Percentiles rank a stretch among this genome's conserved stretches.
Conservation (phyloP, 2,888 invertebrate genomes). For the Heliconius cydno region DNA sequence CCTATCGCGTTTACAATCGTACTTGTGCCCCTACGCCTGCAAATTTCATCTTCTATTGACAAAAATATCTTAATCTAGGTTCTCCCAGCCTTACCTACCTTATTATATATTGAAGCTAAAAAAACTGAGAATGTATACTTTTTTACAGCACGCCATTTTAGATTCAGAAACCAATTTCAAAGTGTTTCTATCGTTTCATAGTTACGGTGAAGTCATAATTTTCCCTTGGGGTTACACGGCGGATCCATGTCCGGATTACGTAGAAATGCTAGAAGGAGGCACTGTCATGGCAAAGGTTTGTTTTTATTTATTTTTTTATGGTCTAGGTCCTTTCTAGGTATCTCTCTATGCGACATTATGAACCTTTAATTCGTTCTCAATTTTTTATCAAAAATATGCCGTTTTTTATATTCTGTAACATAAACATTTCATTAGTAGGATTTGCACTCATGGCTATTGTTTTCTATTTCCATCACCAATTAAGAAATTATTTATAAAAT, state of each 20-base stretch:
- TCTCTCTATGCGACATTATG: too few species aligned
- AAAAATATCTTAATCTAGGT: not conserved
- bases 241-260: conserved; percentile 73
- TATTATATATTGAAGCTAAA: too few species aligned
- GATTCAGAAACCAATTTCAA: conserved; percentile 61
- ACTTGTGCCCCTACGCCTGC: too few species aligned
- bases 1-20: too few species aligned
- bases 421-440: too few species aligned
- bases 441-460: too few species aligned
- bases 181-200: conserved; percentile 75
- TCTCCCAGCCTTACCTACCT: too few species aligned
- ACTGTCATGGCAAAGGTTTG: conserved; percentile 72
- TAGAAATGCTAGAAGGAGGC: conserved; percentile 73
- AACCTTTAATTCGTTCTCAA: too few species aligned
- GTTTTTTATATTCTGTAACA: too few species aligned
- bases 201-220: conserved; percentile 77
- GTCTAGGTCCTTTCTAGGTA: not conserved
- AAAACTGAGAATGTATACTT: not conserved
- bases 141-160: conserved; percentile 61
- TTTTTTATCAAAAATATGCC: too few species aligned
- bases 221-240: conserved; percentile 77
- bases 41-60: not conserved
- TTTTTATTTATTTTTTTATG: not conserved
- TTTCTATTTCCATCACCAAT: too few species aligned
- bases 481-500: too few species aligned